Base-by-base conservation (phyloP, 2,888 invertebrate species). In the Himalopsyche kuldschensis region DNA sequence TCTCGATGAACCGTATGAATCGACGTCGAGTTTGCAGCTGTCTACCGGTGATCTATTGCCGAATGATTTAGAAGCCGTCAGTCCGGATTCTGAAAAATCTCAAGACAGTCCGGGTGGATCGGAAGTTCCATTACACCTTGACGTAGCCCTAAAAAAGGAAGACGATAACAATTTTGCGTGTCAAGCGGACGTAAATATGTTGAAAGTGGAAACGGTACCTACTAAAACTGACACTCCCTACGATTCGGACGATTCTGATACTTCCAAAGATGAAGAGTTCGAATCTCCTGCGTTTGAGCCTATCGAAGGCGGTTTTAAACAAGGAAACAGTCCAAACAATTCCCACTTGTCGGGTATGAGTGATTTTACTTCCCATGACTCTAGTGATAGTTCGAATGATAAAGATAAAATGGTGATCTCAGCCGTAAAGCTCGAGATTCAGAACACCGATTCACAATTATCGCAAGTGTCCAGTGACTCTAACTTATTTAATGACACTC, bases 11-110 rank as follows among this genome's bases (percentile, higher is more conserved):
- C 41, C 89, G 0, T 88, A 88, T 75, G 88, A 90, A 5, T 24
- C 81, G 0, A 30, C 82, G 8, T 79, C 81, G 2, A 87, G 88
- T 87, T 55, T 90, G 0, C 88, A 88, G 81, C 87, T 90, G 6
- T 89, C 90, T 55, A 92, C 92, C n/a, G 91, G 92, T 87, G 92
- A 94, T 88, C 90, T 96, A 3, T 88, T 96, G 30, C 96, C 96
- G 0, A 94, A 93, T 79, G 96, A 96, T 89, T 90, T 96, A 75
- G 96, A 96, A 89, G 95, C 96, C 48, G 94, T 96, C 8, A 96
- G 96, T 85, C 96, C 96, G 0, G 96, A 95, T 84, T 96, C 96
- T 0, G 95, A 95, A 82, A 94, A 93, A 87, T 93, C 92, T 78
- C 93, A 93, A 87, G 90, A 93, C 82, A 31, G 55, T n/a, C 79